Percentiles rank a stretch among this genome's conserved stretches.
phyloP scores from a whole-genome alignment of 37 sponge, comb jelly and placozoan genomes.

The Corticium candelabrum region DNA sequence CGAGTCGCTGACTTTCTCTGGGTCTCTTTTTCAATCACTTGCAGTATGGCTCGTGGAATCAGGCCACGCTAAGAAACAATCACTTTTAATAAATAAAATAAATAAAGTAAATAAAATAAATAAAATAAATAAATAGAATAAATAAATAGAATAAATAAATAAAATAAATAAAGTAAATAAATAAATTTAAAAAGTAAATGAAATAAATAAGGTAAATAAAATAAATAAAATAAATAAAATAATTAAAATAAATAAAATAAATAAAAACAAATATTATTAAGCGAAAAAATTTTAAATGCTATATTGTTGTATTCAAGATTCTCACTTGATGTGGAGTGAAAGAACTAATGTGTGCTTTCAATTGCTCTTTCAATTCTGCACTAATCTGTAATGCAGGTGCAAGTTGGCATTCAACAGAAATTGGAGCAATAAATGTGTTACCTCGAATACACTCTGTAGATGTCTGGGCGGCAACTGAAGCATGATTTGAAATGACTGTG shows the following conservation, averaged over 20 bases:
- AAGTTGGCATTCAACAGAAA: background rate
- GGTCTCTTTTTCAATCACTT: conserved; percentile 23
- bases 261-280: too few relatives aligned
- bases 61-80: conserved; percentile 28
- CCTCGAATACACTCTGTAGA: conserved; percentile 28
- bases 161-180: too few relatives aligned
- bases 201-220: too few relatives aligned
- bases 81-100: too few relatives aligned
- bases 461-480: conserved; percentile 71
- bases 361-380: conserved; percentile 23
- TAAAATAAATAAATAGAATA: too few relatives aligned
- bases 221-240: too few relatives aligned
- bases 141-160: too few relatives aligned
- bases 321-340: conserved; percentile 48
- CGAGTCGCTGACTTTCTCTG: background rate
- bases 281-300: too few relatives aligned
- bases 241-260: too few relatives aligned
- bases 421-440: background rate
- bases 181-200: too few relatives aligned
- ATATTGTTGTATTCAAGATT: too few relatives aligned
- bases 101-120: too few relatives aligned
- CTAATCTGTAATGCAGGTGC: conserved; percentile 1
- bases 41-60: conserved; percentile 32
- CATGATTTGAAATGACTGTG: conserved; percentile 74
- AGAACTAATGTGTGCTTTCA: conserved; percentile 22